phyloP scores from a whole-genome alignment of 2,113 vertebrate genomes.

The Actenoides hombroni region DNA sequence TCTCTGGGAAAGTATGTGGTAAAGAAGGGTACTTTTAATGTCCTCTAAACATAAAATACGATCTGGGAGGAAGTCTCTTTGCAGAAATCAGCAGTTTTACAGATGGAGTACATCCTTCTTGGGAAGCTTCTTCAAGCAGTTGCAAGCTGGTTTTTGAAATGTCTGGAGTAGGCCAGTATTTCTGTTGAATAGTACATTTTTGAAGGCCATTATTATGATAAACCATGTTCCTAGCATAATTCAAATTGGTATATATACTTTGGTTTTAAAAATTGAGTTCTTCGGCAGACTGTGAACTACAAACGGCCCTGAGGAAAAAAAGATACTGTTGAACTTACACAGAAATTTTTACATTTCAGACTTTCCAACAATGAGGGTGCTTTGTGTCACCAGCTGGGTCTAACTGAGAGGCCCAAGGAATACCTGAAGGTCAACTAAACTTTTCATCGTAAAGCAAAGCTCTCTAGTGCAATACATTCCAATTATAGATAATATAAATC shows the following conservation, averaged over 20 bases:
- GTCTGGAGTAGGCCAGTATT: conserved; percentile 23
- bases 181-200: conserved; percentile 47
- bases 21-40: background rate
- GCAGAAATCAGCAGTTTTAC: conserved; percentile 41
- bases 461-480: background rate
- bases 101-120: conserved; percentile 36
- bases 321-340: background rate
- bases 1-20: background rate
- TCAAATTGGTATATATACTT: conserved; percentile 16
- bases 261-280: background rate
- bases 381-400: background rate
- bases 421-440: background rate
- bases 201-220: conserved; percentile 48
- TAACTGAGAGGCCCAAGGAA: background rate
- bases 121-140: conserved; percentile 33
- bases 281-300: background rate
- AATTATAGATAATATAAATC: background rate
- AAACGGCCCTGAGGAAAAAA: background rate
- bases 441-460: background rate
- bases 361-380: background rate
- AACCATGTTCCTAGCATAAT: conserved; percentile 33
- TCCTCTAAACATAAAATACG: background rate
- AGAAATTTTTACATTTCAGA: background rate
- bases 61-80: conserved; percentile 1
- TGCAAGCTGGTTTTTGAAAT: conserved; percentile 36